These are phyloP conservation scores for Cryptoblepharus egeriae DNA, from an alignment of 2,797 vertebrate species.

Conservation along the genomic window DNA sequence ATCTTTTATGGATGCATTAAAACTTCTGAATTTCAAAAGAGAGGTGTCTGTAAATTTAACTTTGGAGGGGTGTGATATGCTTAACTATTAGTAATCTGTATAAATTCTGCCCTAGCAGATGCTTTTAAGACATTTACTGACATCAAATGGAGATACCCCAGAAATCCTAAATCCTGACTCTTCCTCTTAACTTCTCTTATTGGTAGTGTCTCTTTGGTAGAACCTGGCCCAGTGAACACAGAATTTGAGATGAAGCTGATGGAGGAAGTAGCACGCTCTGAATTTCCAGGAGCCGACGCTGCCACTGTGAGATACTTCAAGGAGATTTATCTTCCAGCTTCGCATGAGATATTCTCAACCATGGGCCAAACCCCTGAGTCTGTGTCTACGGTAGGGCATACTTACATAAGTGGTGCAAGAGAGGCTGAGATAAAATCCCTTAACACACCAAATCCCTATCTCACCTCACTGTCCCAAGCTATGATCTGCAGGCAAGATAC, in stretches of 20 bases:
- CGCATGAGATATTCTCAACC: constrained; percentile 86
- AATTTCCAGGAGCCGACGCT: constrained; percentile 84
- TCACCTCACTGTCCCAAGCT: neutral
- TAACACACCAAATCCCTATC: no score
- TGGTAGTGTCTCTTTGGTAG: constrained; percentile 89
- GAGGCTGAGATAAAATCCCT: neutral
- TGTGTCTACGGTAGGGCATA: constrained; percentile 82
- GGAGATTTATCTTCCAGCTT: constrained; percentile 89
- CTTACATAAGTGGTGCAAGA: neutral
- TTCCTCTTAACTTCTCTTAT: neutral
- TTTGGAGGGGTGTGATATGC: neutral
- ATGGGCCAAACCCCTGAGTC: constrained; percentile 88
- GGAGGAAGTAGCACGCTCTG: constrained; percentile 84
- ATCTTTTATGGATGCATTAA: no score
- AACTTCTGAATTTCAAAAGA: no score
- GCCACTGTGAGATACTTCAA: constrained; percentile 88
- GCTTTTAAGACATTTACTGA: neutral
- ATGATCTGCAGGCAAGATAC: neutral
- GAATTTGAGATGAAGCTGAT: constrained; percentile 92
- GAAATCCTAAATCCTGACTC: neutral
- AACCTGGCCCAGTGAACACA: constrained; percentile 91
- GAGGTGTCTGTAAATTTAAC: neutral
- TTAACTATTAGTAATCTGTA: neutral
- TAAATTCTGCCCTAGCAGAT: neutral
- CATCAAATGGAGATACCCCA: no score